Conservation (phyloP, 1,140 invertebrate genomes). For the Halictus rubicundus region DNA sequence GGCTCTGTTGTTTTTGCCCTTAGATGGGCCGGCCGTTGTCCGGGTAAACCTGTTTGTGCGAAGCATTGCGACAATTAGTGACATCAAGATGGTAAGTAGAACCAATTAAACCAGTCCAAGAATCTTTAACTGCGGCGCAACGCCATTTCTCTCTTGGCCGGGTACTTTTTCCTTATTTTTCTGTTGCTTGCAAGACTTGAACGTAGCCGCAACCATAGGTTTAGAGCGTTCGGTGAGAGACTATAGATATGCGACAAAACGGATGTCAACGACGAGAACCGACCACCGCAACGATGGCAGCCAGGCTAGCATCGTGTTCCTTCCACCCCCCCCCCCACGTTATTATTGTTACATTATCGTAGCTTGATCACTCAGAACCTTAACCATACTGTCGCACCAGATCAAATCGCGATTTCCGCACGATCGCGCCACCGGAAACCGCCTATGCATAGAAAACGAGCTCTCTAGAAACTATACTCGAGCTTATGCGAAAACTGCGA, state of each 20-base stretch:
- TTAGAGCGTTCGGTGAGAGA: conserved; percentile 48
- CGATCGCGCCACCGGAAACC: no score
- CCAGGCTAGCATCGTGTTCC: conserved; percentile 56
- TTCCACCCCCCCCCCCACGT: background rate
- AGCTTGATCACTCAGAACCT: background rate
- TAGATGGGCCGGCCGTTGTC: conserved; percentile 95
- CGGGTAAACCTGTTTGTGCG: conserved; percentile 97
- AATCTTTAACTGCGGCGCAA: conserved; percentile 56
- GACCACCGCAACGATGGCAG: conserved; percentile 30
- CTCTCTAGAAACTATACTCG: no score
- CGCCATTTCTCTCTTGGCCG: conserved; percentile 65
- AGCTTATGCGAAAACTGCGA: no score
- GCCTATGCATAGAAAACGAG: no score
- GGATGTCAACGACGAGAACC: no score
- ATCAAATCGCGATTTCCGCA: no score
- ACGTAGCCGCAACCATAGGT: conserved; percentile 69
- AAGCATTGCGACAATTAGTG: conserved; percentile 98
- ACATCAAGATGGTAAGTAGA: conserved; percentile 99
- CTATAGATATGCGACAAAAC: background rate
- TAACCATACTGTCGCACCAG: no score
- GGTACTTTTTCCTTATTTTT: conserved; percentile 63
- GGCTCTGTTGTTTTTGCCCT: conserved; percentile 81
- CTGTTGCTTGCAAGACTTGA: conserved; percentile 62
- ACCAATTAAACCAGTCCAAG: conserved; percentile 51
- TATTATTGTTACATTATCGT: background rate